Percentiles rank a stretch among this genome's conserved stretches.
Evolutionary conservation across 1,140 invertebrate genomes (phyloP).

Genomic region (Drusus annulatus): DNA sequence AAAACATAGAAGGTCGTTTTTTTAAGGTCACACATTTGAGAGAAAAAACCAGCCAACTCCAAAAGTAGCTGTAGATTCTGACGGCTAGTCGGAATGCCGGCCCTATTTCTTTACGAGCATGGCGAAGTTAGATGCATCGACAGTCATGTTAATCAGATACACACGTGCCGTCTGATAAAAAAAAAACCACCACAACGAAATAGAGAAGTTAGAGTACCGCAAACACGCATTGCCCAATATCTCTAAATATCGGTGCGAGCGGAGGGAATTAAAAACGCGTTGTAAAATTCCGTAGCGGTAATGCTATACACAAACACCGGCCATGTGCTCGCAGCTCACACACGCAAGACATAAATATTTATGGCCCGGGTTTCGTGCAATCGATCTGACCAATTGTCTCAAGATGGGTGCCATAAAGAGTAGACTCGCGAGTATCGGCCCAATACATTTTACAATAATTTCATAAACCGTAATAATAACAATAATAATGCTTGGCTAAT

Average conservation of each 20-base stretch:
- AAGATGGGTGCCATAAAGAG: slow-evolving; percentile 19
- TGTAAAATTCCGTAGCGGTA: slow-evolving; percentile 21
- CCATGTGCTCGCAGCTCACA: slow-evolving; percentile 24
- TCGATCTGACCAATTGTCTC: slow-evolving; percentile 30
- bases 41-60: no score
- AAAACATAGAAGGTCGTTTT: no score
- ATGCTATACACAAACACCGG: slow-evolving; percentile 26
- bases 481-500: no score
- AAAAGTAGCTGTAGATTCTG: no score
- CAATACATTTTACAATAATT: neutral
- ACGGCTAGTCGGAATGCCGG: no score
- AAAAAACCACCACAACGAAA: slow-evolving; percentile 20
- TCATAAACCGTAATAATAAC: no score
- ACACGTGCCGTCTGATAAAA: slow-evolving; percentile 15
- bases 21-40: no score
- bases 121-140: no score
- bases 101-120: no score
- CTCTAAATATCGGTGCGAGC: slow-evolving; percentile 7
- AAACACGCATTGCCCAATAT: slow-evolving; percentile 25
- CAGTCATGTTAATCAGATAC: no score
- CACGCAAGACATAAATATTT: slow-evolving; percentile 33
- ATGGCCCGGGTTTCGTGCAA: slow-evolving; percentile 19
- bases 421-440: neutral
- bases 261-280: slow-evolving; percentile 23
- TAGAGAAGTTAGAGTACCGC: slow-evolving; percentile 22